phyloP scores from a whole-genome alignment of 2,797 vertebrate species.

The Trachops cirrhosus region DNA sequence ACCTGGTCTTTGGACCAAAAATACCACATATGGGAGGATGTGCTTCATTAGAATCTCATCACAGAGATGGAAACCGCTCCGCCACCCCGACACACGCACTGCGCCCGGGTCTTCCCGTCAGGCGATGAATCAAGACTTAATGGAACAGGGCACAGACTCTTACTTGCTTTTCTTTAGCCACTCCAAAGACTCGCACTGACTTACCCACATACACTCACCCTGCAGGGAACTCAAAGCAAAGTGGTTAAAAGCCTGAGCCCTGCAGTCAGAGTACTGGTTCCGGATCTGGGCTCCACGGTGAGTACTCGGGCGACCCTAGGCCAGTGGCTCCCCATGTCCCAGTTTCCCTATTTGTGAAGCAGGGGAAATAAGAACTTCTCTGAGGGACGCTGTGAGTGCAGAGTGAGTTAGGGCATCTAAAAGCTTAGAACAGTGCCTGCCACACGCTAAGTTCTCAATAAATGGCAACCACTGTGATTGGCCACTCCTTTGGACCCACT shows the following conservation, averaged over 20 bases:
- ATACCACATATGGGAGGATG: background rate
- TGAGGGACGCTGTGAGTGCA: background rate
- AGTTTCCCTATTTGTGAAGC: background rate
- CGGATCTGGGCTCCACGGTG: too few species aligned
- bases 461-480: background rate
- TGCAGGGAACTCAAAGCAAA: background rate
- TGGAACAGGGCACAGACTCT: background rate
- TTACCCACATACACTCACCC: fast-evolving
- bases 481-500: background rate
- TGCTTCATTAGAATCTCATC: background rate
- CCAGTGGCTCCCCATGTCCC: fast-evolving
- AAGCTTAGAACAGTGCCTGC: background rate
- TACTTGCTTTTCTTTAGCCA: background rate
- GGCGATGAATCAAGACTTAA: background rate
- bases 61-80: background rate
- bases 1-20: constrained; percentile 1
- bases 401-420: background rate
- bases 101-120: background rate
- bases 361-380: background rate
- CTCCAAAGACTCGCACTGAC: background rate
- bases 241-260: background rate
- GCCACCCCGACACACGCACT: background rate
- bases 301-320: background rate
- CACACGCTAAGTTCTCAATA: background rate
- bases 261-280: background rate